Evolutionary conservation across 1,140 invertebrate species (phyloP), one percentile per base, ranked within the genome.

Genomic region (Asobara japonica): DNA sequence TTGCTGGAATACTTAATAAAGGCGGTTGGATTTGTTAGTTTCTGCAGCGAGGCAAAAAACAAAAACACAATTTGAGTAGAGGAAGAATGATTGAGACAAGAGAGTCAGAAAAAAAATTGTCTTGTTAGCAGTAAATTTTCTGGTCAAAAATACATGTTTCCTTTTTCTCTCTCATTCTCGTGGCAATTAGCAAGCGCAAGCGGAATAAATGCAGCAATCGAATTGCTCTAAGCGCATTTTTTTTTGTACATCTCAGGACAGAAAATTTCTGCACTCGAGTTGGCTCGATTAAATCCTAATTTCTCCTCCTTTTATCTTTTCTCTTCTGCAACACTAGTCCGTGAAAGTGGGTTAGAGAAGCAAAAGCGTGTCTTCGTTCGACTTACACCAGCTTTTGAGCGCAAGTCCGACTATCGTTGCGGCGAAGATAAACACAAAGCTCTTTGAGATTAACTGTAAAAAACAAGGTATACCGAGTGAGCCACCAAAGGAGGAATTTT

Each of bases 401-500:
- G 18, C 51, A 27, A 25, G 51, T 22, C 13, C 22, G 51, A 56
- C 51, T 56, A 56, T 56, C 22, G 22, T 11, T 56, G 51, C 51
- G 22, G 22, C 25, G 51, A 13, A 56, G 22, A 56, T 56, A 56
- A 56, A 56, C 51, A 56, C 20, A 56, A 56, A 56, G 51, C 51
- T 25, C 51, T 56, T 56, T 56, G 51, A 56, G 20, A 56, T 56
- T 56, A 25, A 22, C 22, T 56, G 2, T 27, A 56, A 13, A 56
- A 56, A 56, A 56, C 22, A 56, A 27, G 51, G 22, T 25, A 7
- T 25, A 56, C 51, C 6, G 22, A 22, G 51, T 25, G 22, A 56
- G 5, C 18, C 5, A 10, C 20, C 22, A 11, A 2, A 25, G 45
- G 22, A 56, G 51, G 51, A 56, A 56, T 25, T 25, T 56, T 18